These are phyloP conservation scores for Tachina lurida DNA, from an alignment of 2,888 invertebrate genomes.

Conservation along the genomic window DNA sequence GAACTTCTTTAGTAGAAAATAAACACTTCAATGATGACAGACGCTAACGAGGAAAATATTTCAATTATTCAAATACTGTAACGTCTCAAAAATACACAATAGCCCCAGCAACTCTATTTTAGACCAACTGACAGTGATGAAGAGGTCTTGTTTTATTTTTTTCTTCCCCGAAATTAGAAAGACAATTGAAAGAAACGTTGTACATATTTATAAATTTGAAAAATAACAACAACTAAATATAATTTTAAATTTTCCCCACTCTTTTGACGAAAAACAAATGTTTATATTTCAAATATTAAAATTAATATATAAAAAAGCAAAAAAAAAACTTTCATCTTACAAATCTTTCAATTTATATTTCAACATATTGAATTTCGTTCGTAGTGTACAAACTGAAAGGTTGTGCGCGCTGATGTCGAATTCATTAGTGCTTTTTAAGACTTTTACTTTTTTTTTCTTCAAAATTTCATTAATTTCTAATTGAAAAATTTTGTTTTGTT, in stretches of 20 bases:
- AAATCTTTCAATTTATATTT: constrained; percentile 40
- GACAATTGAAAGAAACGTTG: constrained; percentile 29
- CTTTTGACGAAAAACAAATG: constrained; percentile 64
- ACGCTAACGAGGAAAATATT: neutral
- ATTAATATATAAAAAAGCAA: neutral
- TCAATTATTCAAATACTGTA: constrained; percentile 2
- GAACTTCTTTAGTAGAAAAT: neutral
- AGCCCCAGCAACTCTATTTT: neutral
- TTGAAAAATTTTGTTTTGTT: constrained; percentile 32
- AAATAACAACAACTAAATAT: neutral
- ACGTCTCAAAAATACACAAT: neutral
- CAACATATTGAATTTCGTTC: constrained; percentile 48
- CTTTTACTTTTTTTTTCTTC: constrained; percentile 7
- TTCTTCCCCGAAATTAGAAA: constrained; percentile 5
- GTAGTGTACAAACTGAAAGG: neutral
- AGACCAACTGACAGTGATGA: constrained; percentile 4
- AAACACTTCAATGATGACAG: constrained; percentile 12
- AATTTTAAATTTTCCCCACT: constrained; percentile 31
- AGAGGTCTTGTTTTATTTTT: neutral
- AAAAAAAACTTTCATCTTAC: constrained; percentile 21
- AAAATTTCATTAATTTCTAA: constrained; percentile 43
- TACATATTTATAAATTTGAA: constrained; percentile 2
- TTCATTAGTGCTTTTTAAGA: neutral
- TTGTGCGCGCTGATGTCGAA: neutral
- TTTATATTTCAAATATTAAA: constrained; percentile 14